Conservation (phyloP, 2,113 vertebrate genomes). For the Bostrychus sinensis region DNA sequence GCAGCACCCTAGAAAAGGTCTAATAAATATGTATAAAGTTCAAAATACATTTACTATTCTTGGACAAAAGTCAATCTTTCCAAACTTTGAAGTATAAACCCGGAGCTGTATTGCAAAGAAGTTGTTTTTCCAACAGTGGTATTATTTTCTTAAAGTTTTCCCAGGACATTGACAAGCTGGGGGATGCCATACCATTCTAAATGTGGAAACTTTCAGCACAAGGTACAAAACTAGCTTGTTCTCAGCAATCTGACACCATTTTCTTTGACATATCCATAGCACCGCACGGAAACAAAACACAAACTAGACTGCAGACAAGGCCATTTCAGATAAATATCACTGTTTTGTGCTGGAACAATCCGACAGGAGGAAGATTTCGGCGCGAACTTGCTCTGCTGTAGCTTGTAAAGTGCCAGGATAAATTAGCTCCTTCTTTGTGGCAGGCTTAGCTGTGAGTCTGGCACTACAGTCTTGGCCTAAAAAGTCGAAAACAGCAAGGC, state of each 20-base stretch:
- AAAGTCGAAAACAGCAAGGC: constrained; percentile 45
- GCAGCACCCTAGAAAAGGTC: too few species aligned
- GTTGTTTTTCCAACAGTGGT: constrained; percentile 8
- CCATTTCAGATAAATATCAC: constrained; percentile 37
- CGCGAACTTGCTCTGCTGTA: constrained; percentile 45
- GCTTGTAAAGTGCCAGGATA: constrained; percentile 53
- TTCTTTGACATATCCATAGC: constrained; percentile 10
- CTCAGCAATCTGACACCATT: constrained; percentile 10
- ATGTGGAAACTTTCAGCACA: constrained; percentile 22
- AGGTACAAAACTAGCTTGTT: background rate
- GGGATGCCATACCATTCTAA: background rate
- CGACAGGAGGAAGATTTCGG: constrained; percentile 39
- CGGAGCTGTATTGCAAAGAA: background rate
- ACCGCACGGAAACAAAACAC: background rate
- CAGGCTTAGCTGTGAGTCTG: constrained; percentile 44
- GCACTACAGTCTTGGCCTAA: constrained; percentile 33
- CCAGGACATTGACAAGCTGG: background rate
- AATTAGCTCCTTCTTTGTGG: constrained; percentile 45
- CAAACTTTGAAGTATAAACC: constrained; percentile 2
- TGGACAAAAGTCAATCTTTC: constrained; percentile 14
- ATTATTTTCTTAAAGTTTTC: constrained; percentile 18
- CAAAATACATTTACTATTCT: too few species aligned
- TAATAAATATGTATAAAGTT: too few species aligned
- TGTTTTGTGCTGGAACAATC: constrained; percentile 22
- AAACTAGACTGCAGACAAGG: constrained; percentile 24